Percentiles rank a stretch among this genome's conserved stretches.
phyloP scores from a whole-genome alignment of 2,113 vertebrate species.

The Malurus alboscapulatus region DNA sequence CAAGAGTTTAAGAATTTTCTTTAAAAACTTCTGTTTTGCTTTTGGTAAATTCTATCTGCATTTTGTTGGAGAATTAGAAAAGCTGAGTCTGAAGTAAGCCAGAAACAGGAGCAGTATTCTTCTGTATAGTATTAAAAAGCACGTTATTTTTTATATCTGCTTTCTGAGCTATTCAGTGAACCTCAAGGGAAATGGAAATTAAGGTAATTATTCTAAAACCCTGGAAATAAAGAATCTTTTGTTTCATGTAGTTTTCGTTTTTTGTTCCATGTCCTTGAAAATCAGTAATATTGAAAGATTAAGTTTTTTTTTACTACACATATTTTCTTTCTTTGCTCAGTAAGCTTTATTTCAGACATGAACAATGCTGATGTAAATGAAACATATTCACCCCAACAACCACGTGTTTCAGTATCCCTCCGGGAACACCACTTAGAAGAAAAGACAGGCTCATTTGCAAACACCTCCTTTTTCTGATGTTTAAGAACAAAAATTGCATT shows the following conservation, averaged over 20 bases:
- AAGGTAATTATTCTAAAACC: not conserved
- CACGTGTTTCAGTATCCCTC: not conserved
- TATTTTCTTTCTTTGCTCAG: not conserved
- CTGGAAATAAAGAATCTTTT: not conserved
- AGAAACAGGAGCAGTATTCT: not conserved
- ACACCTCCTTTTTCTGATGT: not conserved
- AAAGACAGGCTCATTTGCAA: not conserved
- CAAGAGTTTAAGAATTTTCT: not conserved
- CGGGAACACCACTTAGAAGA: not conserved
- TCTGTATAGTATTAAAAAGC: not conserved
- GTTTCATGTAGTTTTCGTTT: not conserved
- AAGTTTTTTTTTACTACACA: not conserved
- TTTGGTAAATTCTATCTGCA: not conserved
- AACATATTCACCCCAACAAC: not conserved
- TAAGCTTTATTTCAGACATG: not conserved
- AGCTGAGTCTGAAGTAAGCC: not conserved
- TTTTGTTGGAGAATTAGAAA: not conserved
- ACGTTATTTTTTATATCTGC: not conserved
- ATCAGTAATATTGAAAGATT: not conserved
- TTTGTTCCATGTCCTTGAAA: not conserved
- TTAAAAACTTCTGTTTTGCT: rapidly evolving
- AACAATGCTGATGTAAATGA: not conserved
- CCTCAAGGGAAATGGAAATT: not conserved
- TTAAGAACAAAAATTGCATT: not conserved
- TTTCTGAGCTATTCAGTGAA: not conserved